Evolutionary conservation across 2,113 vertebrate species (phyloP), one percentile per base, ranked within the genome.

Genomic region (Eptatretus burgeri): DNA sequence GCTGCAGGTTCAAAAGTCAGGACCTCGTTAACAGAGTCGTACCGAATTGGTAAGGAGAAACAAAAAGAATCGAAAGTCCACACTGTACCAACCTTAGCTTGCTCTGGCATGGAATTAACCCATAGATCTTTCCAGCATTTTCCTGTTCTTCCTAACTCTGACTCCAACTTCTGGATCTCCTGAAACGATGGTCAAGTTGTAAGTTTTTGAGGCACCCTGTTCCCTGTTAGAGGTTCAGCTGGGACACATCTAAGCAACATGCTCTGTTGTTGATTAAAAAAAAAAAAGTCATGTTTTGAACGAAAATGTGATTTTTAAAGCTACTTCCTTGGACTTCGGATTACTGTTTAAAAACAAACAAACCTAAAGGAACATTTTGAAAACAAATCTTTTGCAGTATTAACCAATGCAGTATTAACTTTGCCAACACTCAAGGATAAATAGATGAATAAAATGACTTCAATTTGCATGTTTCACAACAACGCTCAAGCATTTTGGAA

Each of bases 161-260:
- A 77, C 71, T 94, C 86, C 73, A 98, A 70, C 72, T 73, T 81
- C 77, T 87, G 84, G 0, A 96, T 83, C 74, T 95, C 87, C 91
- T 96, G 75, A 64, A 76, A 77, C 51, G 65, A 68, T n/a, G 19
- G 16, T 68, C 5, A 51, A 67, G 68, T 17, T 69, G 13, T 5
- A 11, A 4, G 70, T 71, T 74, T 68, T 51, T 20, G 65, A 63
- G 10, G 13, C n/a, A n/a, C n/a, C n/a, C n/a, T 17, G 63, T 18
- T 64, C 14, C 63, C 14, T 16, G 19, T 2, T 64, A 7, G n/a
- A 49, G 18, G 51, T 49, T 49, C 17, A 53, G 11, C 64, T 65
- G 52, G 63, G n/a, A n/a, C n/a, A n/a, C n/a, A n/a, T n/a, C n/a
- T n/a, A n/a, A n/a, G n/a, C n/a, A n/a, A n/a, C n/a, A n/a, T n/a